Evolutionary conservation across 2,888 invertebrate species (phyloP).

Genomic region (Norana najaformis): DNA sequence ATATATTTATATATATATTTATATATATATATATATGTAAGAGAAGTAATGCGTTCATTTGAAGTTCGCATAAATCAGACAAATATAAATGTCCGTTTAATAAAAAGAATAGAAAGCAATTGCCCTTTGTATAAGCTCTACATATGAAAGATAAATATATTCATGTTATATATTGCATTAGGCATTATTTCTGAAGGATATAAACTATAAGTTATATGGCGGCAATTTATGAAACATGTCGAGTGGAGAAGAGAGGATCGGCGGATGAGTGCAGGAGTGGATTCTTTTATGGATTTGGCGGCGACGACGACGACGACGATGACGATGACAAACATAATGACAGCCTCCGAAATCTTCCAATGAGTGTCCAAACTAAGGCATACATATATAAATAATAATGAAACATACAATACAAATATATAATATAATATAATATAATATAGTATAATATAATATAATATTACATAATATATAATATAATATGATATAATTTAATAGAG

Average conservation of each 20-base stretch:
- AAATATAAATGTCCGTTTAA: slow-evolving; percentile 13
- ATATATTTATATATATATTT: too few species aligned
- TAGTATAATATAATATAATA: too few species aligned
- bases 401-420: too few species aligned
- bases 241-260: neutral
- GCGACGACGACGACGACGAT: neutral
- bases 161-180: neutral
- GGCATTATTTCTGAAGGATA: neutral
- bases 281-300: neutral
- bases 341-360: neutral
- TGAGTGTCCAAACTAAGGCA: neutral
- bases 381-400: neutral
- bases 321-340: neutral
- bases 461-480: neutral
- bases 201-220: slow-evolving; percentile 10
- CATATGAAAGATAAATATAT: neutral
- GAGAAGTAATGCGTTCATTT: too few species aligned
- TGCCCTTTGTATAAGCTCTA: neutral
- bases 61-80: neutral
- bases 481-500: neutral
- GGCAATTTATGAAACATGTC: neutral
- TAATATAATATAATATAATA: too few species aligned
- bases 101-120: neutral
- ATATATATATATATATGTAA: too few species aligned
- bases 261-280: neutral